Evolutionary conservation across 2,797 vertebrate species (phyloP).

Genomic region (Staurois parvus): DNA sequence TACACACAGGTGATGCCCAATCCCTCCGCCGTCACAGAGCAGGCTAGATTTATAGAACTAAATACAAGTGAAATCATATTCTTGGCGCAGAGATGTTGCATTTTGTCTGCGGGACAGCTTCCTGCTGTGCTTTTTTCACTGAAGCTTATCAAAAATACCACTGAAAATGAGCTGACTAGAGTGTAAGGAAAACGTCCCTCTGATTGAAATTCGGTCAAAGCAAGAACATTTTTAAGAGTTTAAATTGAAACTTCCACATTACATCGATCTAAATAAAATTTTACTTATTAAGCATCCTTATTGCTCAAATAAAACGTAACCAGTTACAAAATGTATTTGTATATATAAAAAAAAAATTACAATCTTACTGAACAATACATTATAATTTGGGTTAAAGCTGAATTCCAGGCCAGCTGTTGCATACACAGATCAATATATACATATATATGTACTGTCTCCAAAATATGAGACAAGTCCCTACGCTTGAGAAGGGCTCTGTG

Average conservation of each 20-base stretch:
- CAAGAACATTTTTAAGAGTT: not conserved
- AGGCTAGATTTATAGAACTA: not conserved
- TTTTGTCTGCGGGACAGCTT: slow-evolving; percentile 29
- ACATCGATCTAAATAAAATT: too few relatives aligned
- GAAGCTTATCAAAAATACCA: slow-evolving; percentile 11
- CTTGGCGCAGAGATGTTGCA: slow-evolving; percentile 2
- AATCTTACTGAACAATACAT: too few relatives aligned
- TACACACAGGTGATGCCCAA: slow-evolving; percentile 45
- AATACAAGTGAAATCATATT: slow-evolving; percentile 2
- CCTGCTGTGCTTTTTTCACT: not conserved
- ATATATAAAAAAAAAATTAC: too few relatives aligned
- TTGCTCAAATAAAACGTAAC: not conserved
- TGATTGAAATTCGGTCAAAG: not conserved
- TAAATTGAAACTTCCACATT: too few relatives aligned
- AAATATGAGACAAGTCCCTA: too few relatives aligned
- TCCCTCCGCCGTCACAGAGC: not conserved
- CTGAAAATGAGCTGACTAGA: not conserved
- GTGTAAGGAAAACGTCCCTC: not conserved
- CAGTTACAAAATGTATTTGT: too few relatives aligned
- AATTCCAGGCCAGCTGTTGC: too few relatives aligned
- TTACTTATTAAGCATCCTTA: not conserved
- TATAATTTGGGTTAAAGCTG: too few relatives aligned
- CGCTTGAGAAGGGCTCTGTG: too few relatives aligned
- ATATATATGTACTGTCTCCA: too few relatives aligned
- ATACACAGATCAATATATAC: too few relatives aligned